Conservation (phyloP, 2,113 vertebrate genomes). For the Silurus asotus region DNA sequence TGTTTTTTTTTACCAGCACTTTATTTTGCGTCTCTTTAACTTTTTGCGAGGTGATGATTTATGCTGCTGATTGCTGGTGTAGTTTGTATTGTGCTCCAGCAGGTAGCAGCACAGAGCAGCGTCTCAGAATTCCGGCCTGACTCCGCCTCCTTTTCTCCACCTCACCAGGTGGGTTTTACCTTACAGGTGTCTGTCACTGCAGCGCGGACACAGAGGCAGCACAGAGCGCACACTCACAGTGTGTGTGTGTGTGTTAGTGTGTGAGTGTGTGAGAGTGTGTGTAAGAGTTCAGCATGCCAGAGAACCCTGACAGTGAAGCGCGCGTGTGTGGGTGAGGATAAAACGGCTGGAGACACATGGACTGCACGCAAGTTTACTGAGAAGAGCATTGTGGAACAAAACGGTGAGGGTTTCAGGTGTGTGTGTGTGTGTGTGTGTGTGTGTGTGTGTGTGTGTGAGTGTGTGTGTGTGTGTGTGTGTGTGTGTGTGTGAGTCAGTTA, state of each 20-base stretch:
- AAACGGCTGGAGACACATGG: constrained; percentile 11
- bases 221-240: background rate
- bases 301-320: background rate
- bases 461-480: background rate
- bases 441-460: constrained; percentile 5
- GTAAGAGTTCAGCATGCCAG: background rate
- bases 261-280: background rate
- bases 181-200: background rate
- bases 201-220: background rate
- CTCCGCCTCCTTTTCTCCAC: background rate
- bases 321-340: background rate
- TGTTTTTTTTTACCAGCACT: too few species aligned
- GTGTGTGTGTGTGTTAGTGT: background rate
- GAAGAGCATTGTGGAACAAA: background rate
- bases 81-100: background rate
- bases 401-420: constrained; percentile 5
- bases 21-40: background rate
- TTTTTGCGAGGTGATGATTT: background rate
- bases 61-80: background rate
- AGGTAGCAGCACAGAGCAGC: background rate
- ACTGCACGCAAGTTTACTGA: background rate
- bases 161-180: background rate
- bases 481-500: too few species aligned
- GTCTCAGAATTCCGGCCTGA: too few species aligned
- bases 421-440: background rate